Base-by-base conservation (phyloP, 2,797 vertebrate genomes). In the Brachymystax lenok region DNA sequence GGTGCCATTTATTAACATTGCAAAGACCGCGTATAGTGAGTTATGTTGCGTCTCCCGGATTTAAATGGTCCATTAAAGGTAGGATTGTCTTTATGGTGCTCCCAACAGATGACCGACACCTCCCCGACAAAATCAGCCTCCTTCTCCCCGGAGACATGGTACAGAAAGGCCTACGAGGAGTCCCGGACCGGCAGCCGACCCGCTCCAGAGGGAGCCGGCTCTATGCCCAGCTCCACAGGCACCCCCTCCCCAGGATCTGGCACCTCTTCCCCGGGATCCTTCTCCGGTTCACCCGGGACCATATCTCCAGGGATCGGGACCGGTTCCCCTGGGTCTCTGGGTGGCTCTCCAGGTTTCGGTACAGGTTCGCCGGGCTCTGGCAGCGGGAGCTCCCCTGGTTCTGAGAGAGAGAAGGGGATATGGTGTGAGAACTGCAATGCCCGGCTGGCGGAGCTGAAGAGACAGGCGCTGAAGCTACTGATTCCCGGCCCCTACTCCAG, bases 361-460 rank as follows among this genome's bases (percentile, higher is more conserved):
- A 98, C 97, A 0, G 97, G 98, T 30, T 98, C 97, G 2, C 97
- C 97, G 0, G 97, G 97, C 67, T 99, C 98, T 0, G 97, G 97
- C 78, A 97, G 97, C 79, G 97, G 97, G 83, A 98, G 97, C 84
- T 98, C 97, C 54, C 97, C 98, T 2, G 97, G 97, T 69, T 98
- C 97, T 7, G 98, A 98, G 80, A 95, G 96, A 83, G 98, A 98
- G 80, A 95, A 96, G 83, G 96, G 96, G 69, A 95, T 94, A 71
- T 99, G 97, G 98, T 99, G 98, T 89, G 97, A 99, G 87, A 96
- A 96, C 91, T 99, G 98, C 93, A 97, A 92, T 74, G 95, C 96
- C 74, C 94, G 96, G 80, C 94, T 99, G 93, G 94, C 94, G 83
- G 98, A 98, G 94, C 94, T 99, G 81, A 99, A 98, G 93, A 94